These are phyloP conservation scores for Aporophyla lueneburgensis DNA, from an alignment of 2,888 invertebrate species.

Conservation along the genomic window DNA sequence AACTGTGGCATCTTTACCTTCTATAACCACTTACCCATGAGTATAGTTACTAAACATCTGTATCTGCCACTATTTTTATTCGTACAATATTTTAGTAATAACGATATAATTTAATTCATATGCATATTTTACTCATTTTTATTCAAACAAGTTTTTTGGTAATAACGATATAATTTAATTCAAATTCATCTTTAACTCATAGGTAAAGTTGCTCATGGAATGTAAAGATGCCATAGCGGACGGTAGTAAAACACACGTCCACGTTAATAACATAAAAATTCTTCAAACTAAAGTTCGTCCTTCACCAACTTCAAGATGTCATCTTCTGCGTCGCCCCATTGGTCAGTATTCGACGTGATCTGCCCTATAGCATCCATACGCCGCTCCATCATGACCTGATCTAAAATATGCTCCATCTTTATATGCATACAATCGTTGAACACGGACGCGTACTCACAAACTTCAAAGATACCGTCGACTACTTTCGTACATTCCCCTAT, in stretches of 20 bases:
- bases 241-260: not conserved
- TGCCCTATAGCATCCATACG: constrained; percentile 86
- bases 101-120: too few species aligned
- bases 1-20: too few species aligned
- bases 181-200: too few species aligned
- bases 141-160: too few species aligned
- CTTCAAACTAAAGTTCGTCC: constrained; percentile 79
- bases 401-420: constrained; percentile 87
- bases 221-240: too few species aligned
- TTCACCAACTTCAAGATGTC: constrained; percentile 82
- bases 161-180: too few species aligned
- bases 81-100: too few species aligned
- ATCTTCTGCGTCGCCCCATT: constrained; percentile 84
- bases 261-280: not conserved
- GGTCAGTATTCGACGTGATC: constrained; percentile 81
- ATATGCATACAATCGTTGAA: constrained; percentile 89
- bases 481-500: constrained; percentile 78
- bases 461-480: constrained; percentile 83
- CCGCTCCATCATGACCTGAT: constrained; percentile 85
- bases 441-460: constrained; percentile 86
- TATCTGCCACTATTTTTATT: too few species aligned
- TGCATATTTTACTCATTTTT: too few species aligned
- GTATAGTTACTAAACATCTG: too few species aligned
- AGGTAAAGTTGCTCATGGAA: too few species aligned
- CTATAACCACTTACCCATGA: too few species aligned